A percentile compares a stretch with the other conserved stretches of the same genome.
These are phyloP conservation scores for Ivindomyrus marchei DNA, from an alignment of 2,113 vertebrate species.

Conservation along the genomic window DNA sequence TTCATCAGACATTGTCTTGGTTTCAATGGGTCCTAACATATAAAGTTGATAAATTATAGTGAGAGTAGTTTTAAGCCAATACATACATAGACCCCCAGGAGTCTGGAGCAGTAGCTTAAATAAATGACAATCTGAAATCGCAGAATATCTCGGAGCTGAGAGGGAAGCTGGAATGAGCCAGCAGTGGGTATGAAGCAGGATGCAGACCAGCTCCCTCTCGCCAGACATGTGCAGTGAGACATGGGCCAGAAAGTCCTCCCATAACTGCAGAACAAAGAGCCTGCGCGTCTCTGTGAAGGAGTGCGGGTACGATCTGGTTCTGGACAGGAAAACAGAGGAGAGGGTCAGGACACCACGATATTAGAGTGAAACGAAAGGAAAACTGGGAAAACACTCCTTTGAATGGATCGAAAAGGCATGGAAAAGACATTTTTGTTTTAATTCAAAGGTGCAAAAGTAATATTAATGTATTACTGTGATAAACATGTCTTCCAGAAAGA, in stretches of 20 bases:
- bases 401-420: neutral
- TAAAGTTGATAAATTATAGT: neutral
- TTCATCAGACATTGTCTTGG: neutral
- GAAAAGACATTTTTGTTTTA: neutral
- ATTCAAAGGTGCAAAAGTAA: neutral
- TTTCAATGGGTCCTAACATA: neutral
- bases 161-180: neutral
- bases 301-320: neutral
- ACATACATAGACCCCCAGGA: neutral
- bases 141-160: neutral
- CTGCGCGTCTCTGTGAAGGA: neutral
- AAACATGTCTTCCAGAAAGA: neutral
- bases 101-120: neutral
- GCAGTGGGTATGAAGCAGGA: too few relatives aligned
- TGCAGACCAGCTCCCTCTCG: neutral
- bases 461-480: neutral
- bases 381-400: neutral
- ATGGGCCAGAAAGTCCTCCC: neutral
- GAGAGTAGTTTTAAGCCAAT: neutral
- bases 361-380: neutral
- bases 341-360: neutral
- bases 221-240: neutral
- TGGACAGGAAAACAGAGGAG: neutral
- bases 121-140: neutral
- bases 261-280: neutral